phyloP scores from a whole-genome alignment of 1,140 invertebrate genomes.

The Anagrus nilaparvatae region DNA sequence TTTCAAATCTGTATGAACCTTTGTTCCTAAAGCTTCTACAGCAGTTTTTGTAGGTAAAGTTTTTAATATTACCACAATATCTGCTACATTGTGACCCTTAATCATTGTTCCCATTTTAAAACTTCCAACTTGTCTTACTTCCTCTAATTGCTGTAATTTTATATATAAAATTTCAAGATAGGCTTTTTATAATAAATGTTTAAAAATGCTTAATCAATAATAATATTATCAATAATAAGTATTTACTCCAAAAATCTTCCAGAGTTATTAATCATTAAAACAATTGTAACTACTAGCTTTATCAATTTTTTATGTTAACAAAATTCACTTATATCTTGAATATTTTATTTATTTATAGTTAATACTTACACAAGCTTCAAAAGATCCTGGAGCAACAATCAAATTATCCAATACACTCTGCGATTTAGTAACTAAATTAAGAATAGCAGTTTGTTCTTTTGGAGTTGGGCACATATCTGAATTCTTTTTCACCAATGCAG shows the following conservation, averaged over 20 bases:
- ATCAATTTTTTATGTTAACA: no score
- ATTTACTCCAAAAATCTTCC: not conserved
- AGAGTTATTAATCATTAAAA: not conserved
- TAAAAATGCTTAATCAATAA: slow-evolving; percentile 2
- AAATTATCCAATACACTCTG: slow-evolving; percentile 87
- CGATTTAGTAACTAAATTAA: slow-evolving; percentile 87
- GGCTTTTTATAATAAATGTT: slow-evolving; percentile 1
- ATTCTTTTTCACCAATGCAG: slow-evolving; percentile 83
- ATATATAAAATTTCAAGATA: not conserved
- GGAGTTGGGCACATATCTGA: slow-evolving; percentile 81
- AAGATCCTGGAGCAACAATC: slow-evolving; percentile 83
- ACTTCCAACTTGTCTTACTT: slow-evolving; percentile 91
- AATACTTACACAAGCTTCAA: slow-evolving; percentile 88
- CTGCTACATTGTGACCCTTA: slow-evolving; percentile 87
- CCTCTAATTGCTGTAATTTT: slow-evolving; percentile 79
- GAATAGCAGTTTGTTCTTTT: slow-evolving; percentile 79
- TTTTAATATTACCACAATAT: slow-evolving; percentile 97
- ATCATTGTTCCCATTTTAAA: slow-evolving; percentile 98
- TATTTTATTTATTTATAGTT: not conserved
- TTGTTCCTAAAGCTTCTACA: slow-evolving; percentile 81
- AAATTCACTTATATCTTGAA: slow-evolving; percentile 6
- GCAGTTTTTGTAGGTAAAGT: slow-evolving; percentile 93
- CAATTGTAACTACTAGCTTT: no score
- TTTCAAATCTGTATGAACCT: slow-evolving; percentile 69
- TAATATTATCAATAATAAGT: slow-evolving; percentile 13